Evolutionary conservation across 2,797 vertebrate genomes (phyloP), one percentile per base, ranked within the genome.

Genomic region (Cryptoblepharus egeriae): DNA sequence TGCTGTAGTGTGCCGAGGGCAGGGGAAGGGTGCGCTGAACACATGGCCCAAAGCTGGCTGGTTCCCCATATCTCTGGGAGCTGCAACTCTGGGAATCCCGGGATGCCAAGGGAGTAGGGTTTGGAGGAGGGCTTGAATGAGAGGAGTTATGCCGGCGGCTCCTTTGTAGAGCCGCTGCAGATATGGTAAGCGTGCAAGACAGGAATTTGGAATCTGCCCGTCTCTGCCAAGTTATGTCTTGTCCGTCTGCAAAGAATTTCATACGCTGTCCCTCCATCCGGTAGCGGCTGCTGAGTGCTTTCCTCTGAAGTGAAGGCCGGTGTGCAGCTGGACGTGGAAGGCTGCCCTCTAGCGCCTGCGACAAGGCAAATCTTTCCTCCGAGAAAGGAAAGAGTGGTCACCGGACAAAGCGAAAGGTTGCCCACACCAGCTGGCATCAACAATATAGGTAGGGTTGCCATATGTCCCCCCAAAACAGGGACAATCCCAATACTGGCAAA

Each of bases 141-240:
- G 28, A 18, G 2, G 37, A 35, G 42, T 77, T 55, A 58, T 0
- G 15, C 28, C 60, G 70, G 60, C 42, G 22, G 69, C 35, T 60
- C 74, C 77, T 88, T 90, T 88, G 87, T 90, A 57, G 20, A 49
- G 65, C 64, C 58, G 37, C 65, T 75, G n/a, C 30, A 58, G 79
- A 11, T 58, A 70, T 64, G 2, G 82, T 30, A 49, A 1, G 2
- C 4, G 7, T 15, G 78, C 1, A 2, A 77, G 80, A 79, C 60
- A 74, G 68, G 90, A 0, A 16, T 45, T 64, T 45, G 84, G 89
- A 68, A 26, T 5, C 58, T 2, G 67, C 3, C 32, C 1, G 65
- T 74, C 77, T 74, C 30, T 86, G 81, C 75, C 12, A 2, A 69
- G 22, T 52, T 75, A 3, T 79, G 82, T 81, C 75, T 0, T 1